phyloP scores from a whole-genome alignment of 2,888 invertebrate genomes.

The Myopa tessellatipennis region DNA sequence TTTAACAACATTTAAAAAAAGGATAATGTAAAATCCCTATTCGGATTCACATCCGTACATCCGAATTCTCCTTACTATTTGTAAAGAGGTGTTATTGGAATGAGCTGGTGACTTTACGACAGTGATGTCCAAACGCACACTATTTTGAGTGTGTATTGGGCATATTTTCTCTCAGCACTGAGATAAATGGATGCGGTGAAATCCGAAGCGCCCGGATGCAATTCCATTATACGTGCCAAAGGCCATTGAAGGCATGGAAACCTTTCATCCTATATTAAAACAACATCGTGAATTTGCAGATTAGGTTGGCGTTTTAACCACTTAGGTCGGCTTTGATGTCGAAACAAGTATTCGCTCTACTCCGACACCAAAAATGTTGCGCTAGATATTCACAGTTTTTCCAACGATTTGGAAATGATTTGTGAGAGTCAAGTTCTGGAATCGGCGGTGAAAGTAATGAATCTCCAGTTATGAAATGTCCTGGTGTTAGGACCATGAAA shows the following conservation, averaged over 20 bases:
- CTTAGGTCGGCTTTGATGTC: constrained; percentile 40
- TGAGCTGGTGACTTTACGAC: too few species aligned
- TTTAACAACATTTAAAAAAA: too few species aligned
- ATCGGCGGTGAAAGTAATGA: too few species aligned
- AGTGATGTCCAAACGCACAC: too few species aligned
- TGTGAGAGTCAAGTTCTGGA: background rate
- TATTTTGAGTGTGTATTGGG: too few species aligned
- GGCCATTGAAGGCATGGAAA: constrained; percentile 29
- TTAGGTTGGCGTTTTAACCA: constrained; percentile 37
- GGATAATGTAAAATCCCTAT: too few species aligned
- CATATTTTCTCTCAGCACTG: too few species aligned
- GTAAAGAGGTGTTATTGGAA: too few species aligned
- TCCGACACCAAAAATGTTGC: constrained; percentile 44
- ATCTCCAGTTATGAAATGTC: constrained; percentile 42
- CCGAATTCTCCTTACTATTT: too few species aligned
- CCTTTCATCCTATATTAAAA: constrained; percentile 38
- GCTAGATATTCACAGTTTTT: constrained; percentile 23
- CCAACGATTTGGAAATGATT: background rate
- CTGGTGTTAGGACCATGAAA: too few species aligned
- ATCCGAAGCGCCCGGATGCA: constrained; percentile 35
- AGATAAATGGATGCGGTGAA: too few species aligned
- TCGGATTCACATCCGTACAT: too few species aligned
- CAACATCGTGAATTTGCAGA: constrained; percentile 40
- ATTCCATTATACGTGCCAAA: constrained; percentile 33
- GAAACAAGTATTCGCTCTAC: constrained; percentile 42